Percentiles rank a stretch among this genome's conserved stretches.
Conservation (phyloP, 1,140 invertebrate genomes). For the Drosophila arizonae region DNA sequence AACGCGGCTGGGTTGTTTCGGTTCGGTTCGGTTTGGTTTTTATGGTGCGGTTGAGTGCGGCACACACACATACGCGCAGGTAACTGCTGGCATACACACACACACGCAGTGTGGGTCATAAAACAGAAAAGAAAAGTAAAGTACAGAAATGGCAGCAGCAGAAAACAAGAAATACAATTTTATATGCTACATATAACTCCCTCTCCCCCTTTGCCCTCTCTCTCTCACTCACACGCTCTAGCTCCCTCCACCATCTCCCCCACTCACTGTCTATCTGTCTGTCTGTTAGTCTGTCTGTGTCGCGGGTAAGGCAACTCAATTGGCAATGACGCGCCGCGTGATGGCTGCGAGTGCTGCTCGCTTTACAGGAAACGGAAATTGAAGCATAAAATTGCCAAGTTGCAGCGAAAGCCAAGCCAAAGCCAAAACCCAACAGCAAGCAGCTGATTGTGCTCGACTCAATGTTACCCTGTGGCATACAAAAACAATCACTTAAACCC, state of each 20-base stretch:
- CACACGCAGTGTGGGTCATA: conserved; percentile 1
- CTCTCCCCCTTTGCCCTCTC: neutral
- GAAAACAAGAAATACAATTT: conserved; percentile 25
- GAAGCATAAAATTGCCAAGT: conserved; percentile 80
- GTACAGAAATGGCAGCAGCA: conserved; percentile 4
- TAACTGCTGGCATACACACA: conserved; percentile 16
- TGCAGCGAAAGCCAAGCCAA: conserved; percentile 40
- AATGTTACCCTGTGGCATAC: neutral
- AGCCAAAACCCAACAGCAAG: neutral
- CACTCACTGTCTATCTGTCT: conserved; percentile 12
- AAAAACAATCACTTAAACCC: neutral
- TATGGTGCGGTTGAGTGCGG: conserved; percentile 55
- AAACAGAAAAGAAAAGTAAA: conserved; percentile 9
- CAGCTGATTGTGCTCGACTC: neutral
- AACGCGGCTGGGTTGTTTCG: conserved; percentile 15
- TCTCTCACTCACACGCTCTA: conserved; percentile 7
- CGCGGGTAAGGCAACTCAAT: conserved; percentile 57
- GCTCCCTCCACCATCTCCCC: conserved; percentile 9
- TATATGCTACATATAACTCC: conserved; percentile 17
- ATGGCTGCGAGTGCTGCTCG: conserved; percentile 39
- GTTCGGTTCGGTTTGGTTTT: conserved; percentile 25
- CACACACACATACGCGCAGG: conserved; percentile 35
- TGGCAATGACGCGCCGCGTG: conserved; percentile 60
- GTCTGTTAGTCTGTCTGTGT: conserved; percentile 16
- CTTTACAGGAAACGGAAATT: conserved; percentile 75